Conservation (phyloP, 2,797 vertebrate genomes). For the Alca torda region DNA sequence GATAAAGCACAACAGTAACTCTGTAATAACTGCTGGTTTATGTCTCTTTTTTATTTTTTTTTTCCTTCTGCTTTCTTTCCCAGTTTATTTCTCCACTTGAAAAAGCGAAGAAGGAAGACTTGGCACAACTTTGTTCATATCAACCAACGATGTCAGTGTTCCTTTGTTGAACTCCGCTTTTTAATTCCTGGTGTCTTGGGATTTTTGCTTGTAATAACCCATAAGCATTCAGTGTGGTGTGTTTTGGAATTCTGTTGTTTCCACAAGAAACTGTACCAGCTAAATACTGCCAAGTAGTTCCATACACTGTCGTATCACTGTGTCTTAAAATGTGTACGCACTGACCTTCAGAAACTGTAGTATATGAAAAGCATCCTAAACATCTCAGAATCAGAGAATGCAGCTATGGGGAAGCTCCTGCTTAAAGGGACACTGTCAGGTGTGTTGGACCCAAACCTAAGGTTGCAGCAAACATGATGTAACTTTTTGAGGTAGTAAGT, state of each 20-base stretch:
- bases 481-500: neutral
- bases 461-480: neutral
- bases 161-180: constrained; percentile 70
- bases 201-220: constrained; percentile 69
- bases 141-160: constrained; percentile 60
- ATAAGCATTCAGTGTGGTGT: constrained; percentile 65
- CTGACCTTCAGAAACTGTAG: constrained; percentile 64
- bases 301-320: constrained; percentile 64
- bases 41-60: neutral
- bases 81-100: constrained; percentile 77
- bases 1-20: neutral
- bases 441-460: neutral
- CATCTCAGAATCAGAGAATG: constrained; percentile 13
- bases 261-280: constrained; percentile 70
- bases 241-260: constrained; percentile 68
- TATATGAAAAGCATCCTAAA: constrained; percentile 34
- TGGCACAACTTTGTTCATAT: constrained; percentile 63
- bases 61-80: constrained; percentile 33
- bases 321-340: constrained; percentile 57
- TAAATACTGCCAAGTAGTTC: constrained; percentile 74
- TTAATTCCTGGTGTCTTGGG: constrained; percentile 61
- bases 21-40: neutral
- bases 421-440: neutral
- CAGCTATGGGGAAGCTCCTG: neutral
- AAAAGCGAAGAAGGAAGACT: constrained; percentile 43